phyloP scores from a whole-genome alignment of 2,888 invertebrate species.

The Lasioglossum lativentre region DNA sequence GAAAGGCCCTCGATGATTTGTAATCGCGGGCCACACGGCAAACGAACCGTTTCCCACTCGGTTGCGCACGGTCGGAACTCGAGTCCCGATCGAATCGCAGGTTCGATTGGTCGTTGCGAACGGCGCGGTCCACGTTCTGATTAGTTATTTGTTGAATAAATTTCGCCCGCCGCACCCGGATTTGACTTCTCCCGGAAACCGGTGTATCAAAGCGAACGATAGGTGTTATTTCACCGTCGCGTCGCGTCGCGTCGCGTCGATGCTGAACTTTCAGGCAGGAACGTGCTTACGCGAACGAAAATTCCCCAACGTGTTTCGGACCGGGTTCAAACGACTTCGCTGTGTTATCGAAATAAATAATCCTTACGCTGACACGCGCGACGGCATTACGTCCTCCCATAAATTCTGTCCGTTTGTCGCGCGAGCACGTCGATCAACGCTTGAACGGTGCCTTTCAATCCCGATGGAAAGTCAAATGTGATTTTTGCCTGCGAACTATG shows the following conservation, averaged over 20 bases:
- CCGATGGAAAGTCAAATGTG: background rate
- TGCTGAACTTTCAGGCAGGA: background rate
- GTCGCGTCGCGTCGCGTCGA: background rate
- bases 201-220: slow-evolving; percentile 34
- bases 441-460: background rate
- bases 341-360: slow-evolving; percentile 1
- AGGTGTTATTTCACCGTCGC: slow-evolving; percentile 38
- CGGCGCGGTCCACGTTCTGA: slow-evolving; percentile 39
- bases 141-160: slow-evolving; percentile 66
- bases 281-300: slow-evolving; percentile 30
- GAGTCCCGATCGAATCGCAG: slow-evolving; percentile 1
- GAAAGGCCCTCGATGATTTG: slow-evolving; percentile 11
- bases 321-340: background rate
- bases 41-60: background rate
- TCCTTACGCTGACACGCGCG: no score
- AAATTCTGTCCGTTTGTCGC: background rate
- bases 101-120: slow-evolving; percentile 41
- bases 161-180: slow-evolving; percentile 9
- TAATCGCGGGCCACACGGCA: background rate
- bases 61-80: background rate
- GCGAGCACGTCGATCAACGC: background rate
- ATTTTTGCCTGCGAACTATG: background rate
- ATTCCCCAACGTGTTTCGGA: background rate
- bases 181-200: slow-evolving; percentile 26
- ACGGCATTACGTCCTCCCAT: background rate